These are phyloP conservation scores for honey bee (Apis mellifera) DNA, from an alignment of 1,140 invertebrate genomes.

Conservation along the genomic window Amel_HAv3.1 CM009943.2:424001-424500, in stretches of 20 bases:
- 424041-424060: no score
- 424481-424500: background rate
- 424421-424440: background rate
- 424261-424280: constrained; percentile 22
- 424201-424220: constrained; percentile 1
- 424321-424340: background rate
- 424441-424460: background rate
- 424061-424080: no score
- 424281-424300: constrained; percentile 17
- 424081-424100: no score
- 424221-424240: background rate
- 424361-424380: constrained; percentile 20
- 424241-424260: constrained; percentile 1
- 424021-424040: no score
- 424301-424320: constrained; percentile 19
- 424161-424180: background rate
- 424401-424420: background rate
- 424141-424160: no score
- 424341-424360: constrained; percentile 31
- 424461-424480: background rate
- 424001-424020: no score
- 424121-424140: no score
- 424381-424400: constrained; percentile 25
- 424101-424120: no score
- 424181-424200: background rate